Conservation (phyloP, 1,140 invertebrate genomes). For the Ladona fulva region DNA sequence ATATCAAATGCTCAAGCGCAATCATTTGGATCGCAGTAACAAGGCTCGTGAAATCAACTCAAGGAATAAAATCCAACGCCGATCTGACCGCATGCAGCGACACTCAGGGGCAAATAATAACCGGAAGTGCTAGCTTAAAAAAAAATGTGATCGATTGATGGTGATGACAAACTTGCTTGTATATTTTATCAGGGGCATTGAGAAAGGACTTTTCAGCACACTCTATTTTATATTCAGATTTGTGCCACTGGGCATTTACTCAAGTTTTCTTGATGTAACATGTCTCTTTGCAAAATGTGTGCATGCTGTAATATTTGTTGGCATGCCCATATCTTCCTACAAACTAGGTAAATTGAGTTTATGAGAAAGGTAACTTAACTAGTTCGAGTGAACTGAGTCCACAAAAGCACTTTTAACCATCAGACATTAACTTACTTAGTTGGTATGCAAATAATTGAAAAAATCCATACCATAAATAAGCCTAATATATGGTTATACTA, state of each 20-base stretch:
- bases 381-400: background rate
- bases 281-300: background rate
- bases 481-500: background rate
- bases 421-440: background rate
- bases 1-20: slow-evolving; percentile 44
- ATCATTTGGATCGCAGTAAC: slow-evolving; percentile 50
- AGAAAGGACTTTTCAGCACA: background rate
- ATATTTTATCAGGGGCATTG: background rate
- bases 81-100: slow-evolving; percentile 51
- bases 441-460: background rate
- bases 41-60: slow-evolving; percentile 54
- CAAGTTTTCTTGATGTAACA: background rate
- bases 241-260: background rate
- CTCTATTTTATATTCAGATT: background rate
- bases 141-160: background rate
- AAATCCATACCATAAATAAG: background rate
- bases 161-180: background rate
- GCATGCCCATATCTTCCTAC: background rate
- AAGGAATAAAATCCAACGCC: slow-evolving; percentile 50
- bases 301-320: background rate
- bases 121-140: slow-evolving; percentile 49
- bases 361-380: background rate
- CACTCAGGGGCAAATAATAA: slow-evolving; percentile 60
- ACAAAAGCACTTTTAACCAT: background rate
- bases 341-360: background rate